phyloP scores from a whole-genome alignment of 1,140 invertebrate species.

The Augochlora pura region DNA sequence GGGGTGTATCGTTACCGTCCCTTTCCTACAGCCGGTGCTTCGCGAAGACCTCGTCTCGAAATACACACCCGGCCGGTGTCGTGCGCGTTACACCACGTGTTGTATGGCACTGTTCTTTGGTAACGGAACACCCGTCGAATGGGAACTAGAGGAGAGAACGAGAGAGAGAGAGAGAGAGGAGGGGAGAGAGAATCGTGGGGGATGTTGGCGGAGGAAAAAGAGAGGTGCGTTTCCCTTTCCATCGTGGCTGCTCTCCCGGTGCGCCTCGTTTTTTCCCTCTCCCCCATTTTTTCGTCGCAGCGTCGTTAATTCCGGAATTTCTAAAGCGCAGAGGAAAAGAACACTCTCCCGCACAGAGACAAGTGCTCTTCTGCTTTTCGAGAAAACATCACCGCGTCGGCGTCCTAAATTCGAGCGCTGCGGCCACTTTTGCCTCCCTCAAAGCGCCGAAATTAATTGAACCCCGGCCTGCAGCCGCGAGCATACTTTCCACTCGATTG shows the following conservation, averaged over 20 bases:
- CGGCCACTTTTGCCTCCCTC: background rate
- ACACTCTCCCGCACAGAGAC: background rate
- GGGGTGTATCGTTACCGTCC: constrained; percentile 23
- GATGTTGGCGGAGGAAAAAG: background rate
- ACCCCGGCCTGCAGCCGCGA: background rate
- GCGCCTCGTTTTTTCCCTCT: background rate
- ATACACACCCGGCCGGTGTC: constrained; percentile 39
- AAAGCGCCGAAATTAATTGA: constrained; percentile 1
- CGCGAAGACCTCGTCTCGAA: constrained; percentile 55
- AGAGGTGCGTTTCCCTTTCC: constrained; percentile 43
- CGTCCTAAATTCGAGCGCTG: background rate
- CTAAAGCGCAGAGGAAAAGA: constrained; percentile 2
- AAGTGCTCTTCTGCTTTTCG: constrained; percentile 18
- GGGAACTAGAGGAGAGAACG: background rate
- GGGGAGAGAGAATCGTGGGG: background rate
- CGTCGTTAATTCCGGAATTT: constrained; percentile 26
- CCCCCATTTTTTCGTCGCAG: background rate
- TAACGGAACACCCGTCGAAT: constrained; percentile 59
- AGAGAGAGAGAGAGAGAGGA: too few species aligned
- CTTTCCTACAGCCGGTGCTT: constrained; percentile 12
- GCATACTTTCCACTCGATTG: background rate
- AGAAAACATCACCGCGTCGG: background rate
- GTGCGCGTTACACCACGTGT: constrained; percentile 49
- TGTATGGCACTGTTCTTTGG: constrained; percentile 37
- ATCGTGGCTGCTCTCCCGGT: too few species aligned